Base-by-base conservation (phyloP, 2,888 invertebrate genomes). In the Formica aserva region DNA sequence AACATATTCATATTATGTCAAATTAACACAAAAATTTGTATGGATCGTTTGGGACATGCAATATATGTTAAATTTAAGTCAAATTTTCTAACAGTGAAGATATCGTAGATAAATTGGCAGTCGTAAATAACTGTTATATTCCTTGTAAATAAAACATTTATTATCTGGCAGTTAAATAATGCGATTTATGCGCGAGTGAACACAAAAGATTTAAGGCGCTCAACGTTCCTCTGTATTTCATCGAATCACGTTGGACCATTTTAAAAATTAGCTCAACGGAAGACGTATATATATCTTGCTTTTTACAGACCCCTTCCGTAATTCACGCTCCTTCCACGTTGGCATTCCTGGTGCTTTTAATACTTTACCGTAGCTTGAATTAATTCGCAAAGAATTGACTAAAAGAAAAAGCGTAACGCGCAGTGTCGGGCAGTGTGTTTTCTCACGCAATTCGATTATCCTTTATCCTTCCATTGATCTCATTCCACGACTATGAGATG, bases 401-500 rank as follows among this genome's bases (percentile, higher is more conserved):
- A 90, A 82, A 57, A 52, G 22, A 57, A 81, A 84, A 85, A 84
- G 63, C 80, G 85, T 78, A 83, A 78, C 80, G 84, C 77, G 84
- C 80, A 76, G 75, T 78, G 41, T 84, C 55, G 60, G 72, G 41
- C 69, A 82, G 57, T 83, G 57, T 83, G 82, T 55, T 32, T 48
- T 52, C 62, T 77, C 62, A 52, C 62, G 55, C 35, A 41, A 65
- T 71, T 66, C 55, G 22, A 82, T 72, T 71, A 41, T 69, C 38
- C 26, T 41, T 52, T 29, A 80, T 55, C n/a, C 22, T 38, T 52
- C 11, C 52, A 35, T 72, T 65, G 60, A 67, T 22, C 69, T 90
- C 93, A 96, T 92, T 95, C 95, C 62, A 95, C 95, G 85, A 96
- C 95, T 88, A 95, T 93, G 83, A 96, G 93, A 89, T 95, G 95